phyloP scores from a whole-genome alignment of 2,888 invertebrate genomes.

The Stenoptilia bipunctidactyla region DNA sequence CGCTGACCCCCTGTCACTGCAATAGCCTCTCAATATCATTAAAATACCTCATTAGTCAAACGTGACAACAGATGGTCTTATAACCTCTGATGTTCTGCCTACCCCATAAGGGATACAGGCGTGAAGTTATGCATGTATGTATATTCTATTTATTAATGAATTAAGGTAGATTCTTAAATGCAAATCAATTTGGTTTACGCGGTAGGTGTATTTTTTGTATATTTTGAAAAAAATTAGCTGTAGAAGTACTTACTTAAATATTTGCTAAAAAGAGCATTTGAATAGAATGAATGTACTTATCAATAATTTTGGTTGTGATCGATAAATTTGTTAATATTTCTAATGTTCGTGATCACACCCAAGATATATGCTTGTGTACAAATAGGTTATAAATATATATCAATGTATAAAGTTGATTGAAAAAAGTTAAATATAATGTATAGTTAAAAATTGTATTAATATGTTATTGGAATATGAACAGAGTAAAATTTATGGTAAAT shows the following conservation, averaged over 20 bases:
- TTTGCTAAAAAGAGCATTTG: conserved; percentile 7
- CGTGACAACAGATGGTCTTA: too few species aligned
- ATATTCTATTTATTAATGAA: conserved; percentile 2
- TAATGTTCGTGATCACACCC: conserved; percentile 52
- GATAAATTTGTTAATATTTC: conserved; percentile 27
- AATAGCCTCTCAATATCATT: too few species aligned
- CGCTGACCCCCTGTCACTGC: too few species aligned
- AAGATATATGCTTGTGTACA: conserved; percentile 20
- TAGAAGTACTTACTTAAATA: background rate
- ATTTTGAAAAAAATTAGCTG: conserved; percentile 3
- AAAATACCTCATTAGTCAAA: too few species aligned
- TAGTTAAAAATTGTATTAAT: conserved; percentile 25
- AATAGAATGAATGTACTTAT: conserved; percentile 17
- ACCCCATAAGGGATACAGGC: too few species aligned
- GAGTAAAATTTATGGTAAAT: background rate
- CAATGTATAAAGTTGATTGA: conserved; percentile 8
- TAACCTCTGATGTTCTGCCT: too few species aligned
- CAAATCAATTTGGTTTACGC: conserved; percentile 3
- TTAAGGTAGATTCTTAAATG: conserved; percentile 9
- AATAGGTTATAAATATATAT: background rate
- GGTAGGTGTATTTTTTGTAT: conserved; percentile 7
- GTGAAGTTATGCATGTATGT: too few species aligned
- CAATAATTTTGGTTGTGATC: conserved; percentile 57
- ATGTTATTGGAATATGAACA: background rate
- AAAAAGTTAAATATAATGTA: conserved; percentile 33